Conservation (phyloP, 2,888 invertebrate genomes). For the Temnothorax unifasciatus region DNA sequence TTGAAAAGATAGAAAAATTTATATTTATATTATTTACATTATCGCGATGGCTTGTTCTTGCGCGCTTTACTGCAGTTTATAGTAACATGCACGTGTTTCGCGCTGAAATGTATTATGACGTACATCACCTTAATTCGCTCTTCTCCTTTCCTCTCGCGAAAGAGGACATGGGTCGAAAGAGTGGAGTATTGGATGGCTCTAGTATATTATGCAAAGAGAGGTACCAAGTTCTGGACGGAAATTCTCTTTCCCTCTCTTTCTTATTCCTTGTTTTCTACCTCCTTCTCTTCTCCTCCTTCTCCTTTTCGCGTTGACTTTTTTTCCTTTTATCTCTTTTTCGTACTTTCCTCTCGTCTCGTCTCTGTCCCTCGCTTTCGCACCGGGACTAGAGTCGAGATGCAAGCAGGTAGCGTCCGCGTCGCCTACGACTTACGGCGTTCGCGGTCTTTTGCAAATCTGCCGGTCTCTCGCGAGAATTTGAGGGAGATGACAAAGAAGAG, state of each 20-base stretch:
- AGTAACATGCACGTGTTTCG: not conserved
- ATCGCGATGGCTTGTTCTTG: too few relatives aligned
- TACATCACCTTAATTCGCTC: slow-evolving; percentile 27
- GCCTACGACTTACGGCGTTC: slow-evolving; percentile 24
- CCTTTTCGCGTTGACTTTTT: not conserved
- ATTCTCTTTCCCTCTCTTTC: slow-evolving; percentile 5
- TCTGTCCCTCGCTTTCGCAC: not conserved
- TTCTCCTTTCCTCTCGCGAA: slow-evolving; percentile 22
- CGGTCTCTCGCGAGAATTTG: slow-evolving; percentile 35
- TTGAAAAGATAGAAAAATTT: not conserved
- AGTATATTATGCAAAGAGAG: slow-evolving; percentile 60
- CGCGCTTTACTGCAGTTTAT: not conserved
- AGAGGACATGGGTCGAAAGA: slow-evolving; percentile 7
- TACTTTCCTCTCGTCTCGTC: not conserved
- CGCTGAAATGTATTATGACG: not conserved
- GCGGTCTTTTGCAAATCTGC: slow-evolving; percentile 37
- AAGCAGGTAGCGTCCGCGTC: slow-evolving; percentile 4
- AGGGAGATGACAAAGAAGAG: slow-evolving; percentile 34
- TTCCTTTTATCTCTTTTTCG: not conserved
- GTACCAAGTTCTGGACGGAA: slow-evolving; percentile 59
- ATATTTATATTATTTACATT: not conserved
- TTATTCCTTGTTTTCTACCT: slow-evolving; percentile 2
- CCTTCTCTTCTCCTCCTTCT: not conserved
- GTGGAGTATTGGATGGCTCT: slow-evolving; percentile 24
- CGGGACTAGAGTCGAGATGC: slow-evolving; percentile 2